Evolutionary conservation across 2,797 vertebrate genomes (phyloP).

Genomic region (Prionace glauca): DNA sequence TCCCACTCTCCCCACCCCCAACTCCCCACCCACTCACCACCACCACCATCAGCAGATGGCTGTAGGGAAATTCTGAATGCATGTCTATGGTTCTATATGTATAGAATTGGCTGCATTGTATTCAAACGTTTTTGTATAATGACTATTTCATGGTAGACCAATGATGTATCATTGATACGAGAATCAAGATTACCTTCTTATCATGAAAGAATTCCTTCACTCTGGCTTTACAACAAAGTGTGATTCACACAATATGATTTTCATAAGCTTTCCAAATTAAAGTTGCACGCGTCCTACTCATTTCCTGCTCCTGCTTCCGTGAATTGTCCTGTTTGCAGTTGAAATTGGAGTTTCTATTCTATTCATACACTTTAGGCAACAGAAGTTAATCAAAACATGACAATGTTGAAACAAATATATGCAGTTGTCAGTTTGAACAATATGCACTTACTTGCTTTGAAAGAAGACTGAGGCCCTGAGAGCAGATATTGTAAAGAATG

Average conservation of each 20-base stretch:
- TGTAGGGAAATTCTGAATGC: neutral
- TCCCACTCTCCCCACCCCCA: too few relatives aligned
- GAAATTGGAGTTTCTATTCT: neutral
- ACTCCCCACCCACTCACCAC: too few relatives aligned
- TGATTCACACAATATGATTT: neutral
- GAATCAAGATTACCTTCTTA: neutral
- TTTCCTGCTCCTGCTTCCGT: neutral
- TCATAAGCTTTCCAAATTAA: neutral
- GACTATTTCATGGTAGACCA: neutral
- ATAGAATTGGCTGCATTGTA: too few relatives aligned
- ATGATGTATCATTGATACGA: neutral
- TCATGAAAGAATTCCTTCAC: neutral
- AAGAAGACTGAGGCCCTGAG: neutral
- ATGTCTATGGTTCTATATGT: too few relatives aligned
- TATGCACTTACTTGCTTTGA: neutral
- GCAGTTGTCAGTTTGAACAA: neutral
- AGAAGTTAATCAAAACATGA: slow-evolving; percentile 9
- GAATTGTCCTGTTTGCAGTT: neutral
- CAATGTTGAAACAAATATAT: neutral
- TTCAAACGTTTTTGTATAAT: neutral
- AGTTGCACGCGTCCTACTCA: neutral
- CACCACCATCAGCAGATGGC: neutral
- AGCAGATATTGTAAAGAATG: neutral
- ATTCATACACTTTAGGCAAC: neutral
- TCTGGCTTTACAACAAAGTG: too few relatives aligned